phyloP scores from a whole-genome alignment of 2,113 vertebrate genomes.

The Datnioides undecimradiatus region DNA sequence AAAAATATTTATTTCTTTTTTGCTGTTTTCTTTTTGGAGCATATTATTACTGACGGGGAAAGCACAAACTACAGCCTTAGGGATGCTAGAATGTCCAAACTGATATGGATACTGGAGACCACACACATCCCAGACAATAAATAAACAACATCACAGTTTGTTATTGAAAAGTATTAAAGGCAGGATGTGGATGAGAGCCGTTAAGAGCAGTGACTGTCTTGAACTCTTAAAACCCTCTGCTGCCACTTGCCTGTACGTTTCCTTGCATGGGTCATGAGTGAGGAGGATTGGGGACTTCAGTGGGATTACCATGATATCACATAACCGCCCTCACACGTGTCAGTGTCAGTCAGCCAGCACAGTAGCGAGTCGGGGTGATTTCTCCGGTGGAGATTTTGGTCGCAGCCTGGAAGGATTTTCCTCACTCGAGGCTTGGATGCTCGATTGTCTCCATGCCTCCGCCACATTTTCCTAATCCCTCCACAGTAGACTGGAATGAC shows the following conservation, averaged over 20 bases:
- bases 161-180: not conserved
- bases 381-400: constrained; percentile 50
- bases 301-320: constrained; percentile 68
- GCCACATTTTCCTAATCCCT: constrained; percentile 69
- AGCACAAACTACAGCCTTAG: not conserved
- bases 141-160: not conserved
- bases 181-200: not conserved
- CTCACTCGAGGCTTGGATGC: constrained; percentile 46
- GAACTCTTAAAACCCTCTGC: not conserved
- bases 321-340: constrained; percentile 60
- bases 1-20: no score
- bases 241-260: not conserved
- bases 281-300: constrained; percentile 34
- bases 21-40: not conserved
- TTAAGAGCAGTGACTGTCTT: not conserved
- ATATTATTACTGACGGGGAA: not conserved
- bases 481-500: constrained; percentile 50
- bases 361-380: constrained; percentile 37
- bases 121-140: no score
- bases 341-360: constrained; percentile 48
- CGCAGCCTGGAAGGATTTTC: constrained; percentile 59
- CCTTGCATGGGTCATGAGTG: constrained; percentile 10
- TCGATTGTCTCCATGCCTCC: constrained; percentile 45
- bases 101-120: no score
- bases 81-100: not conserved